Evolutionary conservation across 1,140 invertebrate genomes (phyloP).

Genomic region (Sarcophaga peregrina): DNA sequence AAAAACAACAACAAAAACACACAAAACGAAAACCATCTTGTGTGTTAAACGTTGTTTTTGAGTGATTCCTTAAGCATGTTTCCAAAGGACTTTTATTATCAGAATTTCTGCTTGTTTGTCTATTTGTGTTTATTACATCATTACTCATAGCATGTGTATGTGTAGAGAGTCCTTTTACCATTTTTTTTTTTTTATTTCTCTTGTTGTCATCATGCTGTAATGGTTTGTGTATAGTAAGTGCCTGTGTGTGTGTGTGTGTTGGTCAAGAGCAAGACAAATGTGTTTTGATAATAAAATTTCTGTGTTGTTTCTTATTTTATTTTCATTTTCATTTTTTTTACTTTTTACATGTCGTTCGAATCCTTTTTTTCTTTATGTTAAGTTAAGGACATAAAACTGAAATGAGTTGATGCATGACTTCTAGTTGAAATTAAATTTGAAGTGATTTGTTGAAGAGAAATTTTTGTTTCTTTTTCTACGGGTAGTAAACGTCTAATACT

Average conservation of each 20-base stretch:
- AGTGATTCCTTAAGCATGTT: neutral
- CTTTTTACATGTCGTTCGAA: too few relatives aligned
- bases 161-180: neutral
- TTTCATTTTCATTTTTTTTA: neutral
- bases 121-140: neutral
- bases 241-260: neutral
- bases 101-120: neutral
- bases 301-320: neutral
- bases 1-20: neutral
- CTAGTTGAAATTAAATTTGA: constrained; percentile 6
- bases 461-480: neutral
- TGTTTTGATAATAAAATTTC: constrained; percentile 7
- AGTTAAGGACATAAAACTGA: neutral
- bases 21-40: neutral
- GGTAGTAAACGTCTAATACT: too few relatives aligned
- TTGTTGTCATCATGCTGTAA: too few relatives aligned
- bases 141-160: neutral
- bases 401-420: constrained; percentile 13
- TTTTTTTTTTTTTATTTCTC: neutral
- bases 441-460: neutral
- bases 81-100: neutral
- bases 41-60: neutral
- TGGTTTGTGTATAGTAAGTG: too few relatives aligned
- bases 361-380: too few relatives aligned
- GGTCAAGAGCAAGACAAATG: constrained; percentile 5